These are phyloP conservation scores for Ageneiosus marmoratus DNA, from an alignment of 2,113 vertebrate genomes.

Conservation along the genomic window DNA sequence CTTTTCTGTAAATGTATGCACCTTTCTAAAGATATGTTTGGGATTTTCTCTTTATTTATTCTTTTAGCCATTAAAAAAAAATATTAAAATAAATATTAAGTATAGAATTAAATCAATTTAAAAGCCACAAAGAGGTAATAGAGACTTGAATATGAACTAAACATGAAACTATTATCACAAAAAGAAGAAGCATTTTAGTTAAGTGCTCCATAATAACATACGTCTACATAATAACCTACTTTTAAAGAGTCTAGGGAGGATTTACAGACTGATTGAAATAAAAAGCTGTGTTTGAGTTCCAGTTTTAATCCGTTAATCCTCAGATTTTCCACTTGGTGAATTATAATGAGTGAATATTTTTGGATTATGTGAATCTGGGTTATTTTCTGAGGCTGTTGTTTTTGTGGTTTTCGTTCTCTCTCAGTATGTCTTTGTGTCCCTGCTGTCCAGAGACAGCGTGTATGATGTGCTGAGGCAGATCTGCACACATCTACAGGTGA, in stretches of 20 bases:
- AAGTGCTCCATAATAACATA: too few relatives aligned
- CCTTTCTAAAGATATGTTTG: too few relatives aligned
- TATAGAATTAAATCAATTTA: too few relatives aligned
- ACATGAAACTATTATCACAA: too few relatives aligned
- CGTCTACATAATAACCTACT: too few relatives aligned
- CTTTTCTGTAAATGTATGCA: too few relatives aligned
- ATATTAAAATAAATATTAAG: too few relatives aligned
- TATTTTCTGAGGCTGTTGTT: not conserved
- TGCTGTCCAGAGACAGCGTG: constrained; percentile 91
- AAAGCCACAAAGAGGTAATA: too few relatives aligned
- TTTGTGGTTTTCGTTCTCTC: constrained; percentile 13
- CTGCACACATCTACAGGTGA: constrained; percentile 92
- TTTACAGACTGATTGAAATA: not conserved
- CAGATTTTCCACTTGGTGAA: not conserved
- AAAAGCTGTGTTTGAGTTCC: not conserved
- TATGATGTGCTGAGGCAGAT: constrained; percentile 88
- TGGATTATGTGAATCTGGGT: not conserved
- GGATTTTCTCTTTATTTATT: too few relatives aligned
- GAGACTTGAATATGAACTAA: too few relatives aligned
- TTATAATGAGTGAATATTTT: not conserved
- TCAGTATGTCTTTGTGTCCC: constrained; percentile 92
- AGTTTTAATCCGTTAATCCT: not conserved
- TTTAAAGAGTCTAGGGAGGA: not conserved
- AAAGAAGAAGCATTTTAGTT: too few relatives aligned
- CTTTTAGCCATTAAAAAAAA: too few relatives aligned